Percentiles rank a stretch among this genome's conserved stretches.
Evolutionary conservation across 2,888 invertebrate species (phyloP).

Genomic region (Amphimallon solstitiale): DNA sequence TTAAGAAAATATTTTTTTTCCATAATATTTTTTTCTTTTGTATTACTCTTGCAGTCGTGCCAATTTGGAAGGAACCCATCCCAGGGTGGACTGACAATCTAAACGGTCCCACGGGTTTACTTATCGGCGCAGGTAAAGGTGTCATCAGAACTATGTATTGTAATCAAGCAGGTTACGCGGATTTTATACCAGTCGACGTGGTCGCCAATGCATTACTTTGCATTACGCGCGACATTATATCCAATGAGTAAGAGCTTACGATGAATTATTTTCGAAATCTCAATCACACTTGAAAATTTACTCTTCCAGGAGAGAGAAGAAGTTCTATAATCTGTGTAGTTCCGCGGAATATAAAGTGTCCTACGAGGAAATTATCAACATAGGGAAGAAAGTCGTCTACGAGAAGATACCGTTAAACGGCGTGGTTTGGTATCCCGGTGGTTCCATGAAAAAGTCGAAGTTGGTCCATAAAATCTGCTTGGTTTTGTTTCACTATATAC

Average conservation of each 20-base stretch:
- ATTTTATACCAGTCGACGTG: conserved; percentile 83
- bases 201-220: conserved; percentile 74
- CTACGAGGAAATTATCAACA: conserved; percentile 89
- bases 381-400: conserved; percentile 80
- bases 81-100: conserved; percentile 95
- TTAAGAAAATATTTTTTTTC: too few species aligned
- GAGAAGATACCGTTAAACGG: conserved; percentile 86
- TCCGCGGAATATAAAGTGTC: conserved; percentile 83
- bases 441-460: conserved; percentile 84
- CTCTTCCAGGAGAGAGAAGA: conserved; percentile 66
- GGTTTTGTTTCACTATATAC: conserved; percentile 89
- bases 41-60: conserved; percentile 72
- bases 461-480: conserved; percentile 83
- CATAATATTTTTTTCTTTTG: not conserved
- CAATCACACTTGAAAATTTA: not conserved
- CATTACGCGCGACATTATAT: conserved; percentile 66
- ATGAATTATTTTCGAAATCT: not conserved
- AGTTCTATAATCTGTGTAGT: conserved; percentile 80
- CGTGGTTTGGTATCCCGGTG: conserved; percentile 85
- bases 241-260: conserved; percentile 61
- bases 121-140: conserved; percentile 88
- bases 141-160: conserved; percentile 91
- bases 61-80: conserved; percentile 84
- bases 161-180: conserved; percentile 79
- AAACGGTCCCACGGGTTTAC: conserved; percentile 88